Evolutionary conservation across 2,888 invertebrate genomes (phyloP).

Genomic region (Chesias legatella): DNA sequence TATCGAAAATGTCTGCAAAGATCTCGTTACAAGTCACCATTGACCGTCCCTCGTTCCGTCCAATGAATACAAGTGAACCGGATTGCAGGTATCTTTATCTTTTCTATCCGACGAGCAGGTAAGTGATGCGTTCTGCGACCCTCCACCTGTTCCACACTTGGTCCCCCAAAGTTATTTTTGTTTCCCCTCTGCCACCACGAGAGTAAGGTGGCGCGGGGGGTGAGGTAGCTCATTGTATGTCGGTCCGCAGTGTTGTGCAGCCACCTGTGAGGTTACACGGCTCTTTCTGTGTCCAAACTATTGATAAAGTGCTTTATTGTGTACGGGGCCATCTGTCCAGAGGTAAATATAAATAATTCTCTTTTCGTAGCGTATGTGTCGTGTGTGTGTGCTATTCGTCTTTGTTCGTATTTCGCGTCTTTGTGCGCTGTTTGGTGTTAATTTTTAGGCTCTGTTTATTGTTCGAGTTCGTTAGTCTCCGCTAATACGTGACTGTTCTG

Average conservation of each 20-base stretch:
- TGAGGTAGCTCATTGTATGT: conserved; percentile 38
- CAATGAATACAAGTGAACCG: conserved; percentile 61
- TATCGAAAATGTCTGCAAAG: conserved; percentile 26
- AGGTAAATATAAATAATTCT: conserved; percentile 39
- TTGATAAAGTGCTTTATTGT: conserved; percentile 58
- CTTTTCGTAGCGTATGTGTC: conserved; percentile 32
- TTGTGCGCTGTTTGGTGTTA: conserved; percentile 27
- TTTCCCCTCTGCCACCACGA: conserved; percentile 50
- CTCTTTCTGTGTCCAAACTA: conserved; percentile 45
- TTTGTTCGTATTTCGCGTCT: conserved; percentile 23
- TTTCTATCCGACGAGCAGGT: conserved; percentile 54
- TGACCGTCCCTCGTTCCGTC: conserved; percentile 48
- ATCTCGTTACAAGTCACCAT: conserved; percentile 40
- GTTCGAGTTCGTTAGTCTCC: conserved; percentile 31
- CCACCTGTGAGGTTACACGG: conserved; percentile 68
- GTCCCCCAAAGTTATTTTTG: conserved; percentile 42
- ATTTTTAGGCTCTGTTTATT: conserved; percentile 32
- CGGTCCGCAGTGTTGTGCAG: conserved; percentile 58
- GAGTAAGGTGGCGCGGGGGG: conserved; percentile 37
- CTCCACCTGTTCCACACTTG: conserved; percentile 57
- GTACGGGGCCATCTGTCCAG: conserved; percentile 45
- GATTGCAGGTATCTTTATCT: conserved; percentile 56
- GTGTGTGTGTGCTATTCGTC: conserved; percentile 30
- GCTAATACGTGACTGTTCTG: conserved; percentile 28
- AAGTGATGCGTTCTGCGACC: conserved; percentile 49